Evolutionary conservation across 2,113 vertebrate species (phyloP), one percentile per base, ranked within the genome.

Genomic region (Elachura formosa): DNA sequence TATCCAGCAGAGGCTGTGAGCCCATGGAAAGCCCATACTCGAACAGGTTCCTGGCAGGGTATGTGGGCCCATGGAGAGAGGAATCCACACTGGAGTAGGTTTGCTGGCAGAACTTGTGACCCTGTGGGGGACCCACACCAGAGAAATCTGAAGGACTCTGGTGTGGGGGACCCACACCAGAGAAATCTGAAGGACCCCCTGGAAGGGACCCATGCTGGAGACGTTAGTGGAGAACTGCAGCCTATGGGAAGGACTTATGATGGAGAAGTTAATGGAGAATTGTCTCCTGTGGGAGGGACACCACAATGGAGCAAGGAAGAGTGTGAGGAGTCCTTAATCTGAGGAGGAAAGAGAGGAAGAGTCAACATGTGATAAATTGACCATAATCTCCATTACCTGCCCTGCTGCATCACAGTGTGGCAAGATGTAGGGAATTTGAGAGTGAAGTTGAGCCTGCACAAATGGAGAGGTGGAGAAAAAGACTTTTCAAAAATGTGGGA

Each of bases 401-500:
- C 11, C 5, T 1, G 0, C 38, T 72, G 38, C 14, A 25, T 13
- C 26, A 40, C 21, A 14, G 18, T 2, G 1, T 20, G n/a, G 18
- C 14, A 78, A 24, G 25, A 66, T 14, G 13, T 6, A 45, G 28
- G 28, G 33, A 63, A 64, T 38, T 36, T 0, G 0, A 14, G 28
- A 71, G 49, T 38, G 36, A 58, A 66, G 15, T 3, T 58, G 36
- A 73, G 15, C 10, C 26, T 56, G 33, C 14, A 73, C 56, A 66
- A 73, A 51, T 26, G 22, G 15, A 43, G 8, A 8, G 4, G 2
- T 19, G n/a, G 5, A 11, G 21, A 10, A 7, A 5, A 54, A 46
- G 24, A 21, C 12, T 49, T 55, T 10, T 24, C 4, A 14, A 23
- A 87, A 80, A 17, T 5, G 8, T n/a, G 13, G 16, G 25, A 40